Conservation (phyloP, 1,140 invertebrate species). For the Drosophila elegans region DNA sequence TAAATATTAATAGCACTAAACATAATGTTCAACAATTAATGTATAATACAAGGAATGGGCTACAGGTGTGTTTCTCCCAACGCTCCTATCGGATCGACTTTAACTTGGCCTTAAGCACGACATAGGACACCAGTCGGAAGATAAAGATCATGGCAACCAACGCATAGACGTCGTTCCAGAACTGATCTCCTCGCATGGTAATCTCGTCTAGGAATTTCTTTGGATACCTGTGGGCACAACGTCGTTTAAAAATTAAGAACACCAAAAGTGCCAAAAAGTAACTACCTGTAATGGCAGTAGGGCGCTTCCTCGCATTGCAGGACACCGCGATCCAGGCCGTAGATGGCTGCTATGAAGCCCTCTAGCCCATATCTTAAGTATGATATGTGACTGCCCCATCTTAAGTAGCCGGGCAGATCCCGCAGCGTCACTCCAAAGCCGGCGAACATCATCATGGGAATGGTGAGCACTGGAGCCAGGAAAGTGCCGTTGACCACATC, state of each 20-base stretch:
- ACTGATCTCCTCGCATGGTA: conserved; percentile 91
- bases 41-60: conserved; percentile 88
- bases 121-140: conserved; percentile 90
- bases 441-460: conserved; percentile 95
- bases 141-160: conserved; percentile 89
- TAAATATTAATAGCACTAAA: conserved; percentile 89
- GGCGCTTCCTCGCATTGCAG: conserved; percentile 87
- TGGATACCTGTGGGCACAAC: conserved; percentile 86
- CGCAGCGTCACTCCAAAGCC: conserved; percentile 92
- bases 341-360: conserved; percentile 92
- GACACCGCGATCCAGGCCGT: conserved; percentile 89
- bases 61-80: conserved; percentile 4
- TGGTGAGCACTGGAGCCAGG: conserved; percentile 90
- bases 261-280: neutral
- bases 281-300: conserved; percentile 91
- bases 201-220: conserved; percentile 91
- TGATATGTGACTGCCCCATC: conserved; percentile 95
- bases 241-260: conserved; percentile 17
- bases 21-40: conserved; percentile 91
- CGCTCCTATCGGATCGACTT: conserved; percentile 69
- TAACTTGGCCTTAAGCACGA: conserved; percentile 87
- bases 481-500: conserved; percentile 94
- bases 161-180: conserved; percentile 93
- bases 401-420: conserved; percentile 92
- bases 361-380: conserved; percentile 96